Evolutionary conservation across 35 echinoderm and acorn worm genomes (phyloP), one percentile per base, ranked within the genome.

Genomic region (Apostichopus parvimensis): DNA sequence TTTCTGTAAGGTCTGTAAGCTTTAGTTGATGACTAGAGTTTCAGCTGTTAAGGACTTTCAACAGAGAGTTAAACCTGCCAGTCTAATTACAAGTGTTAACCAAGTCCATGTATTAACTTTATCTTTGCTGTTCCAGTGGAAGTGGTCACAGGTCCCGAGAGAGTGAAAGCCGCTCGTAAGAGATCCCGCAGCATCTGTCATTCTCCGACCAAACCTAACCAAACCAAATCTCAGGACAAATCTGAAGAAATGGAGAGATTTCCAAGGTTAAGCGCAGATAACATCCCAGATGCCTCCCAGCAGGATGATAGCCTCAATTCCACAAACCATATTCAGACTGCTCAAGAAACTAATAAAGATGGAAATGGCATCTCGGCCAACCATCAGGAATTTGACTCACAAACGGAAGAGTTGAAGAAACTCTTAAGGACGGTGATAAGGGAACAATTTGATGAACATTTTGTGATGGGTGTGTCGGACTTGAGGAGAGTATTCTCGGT

Each of bases 131-230:
- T 13, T 94, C 15, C 64, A 94, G 93, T 94, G 71, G 95, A 96
- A 83, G 84, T 94, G 0, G 88, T 92, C 61, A 62, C 93, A 12
- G 95, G 95, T 18, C 62, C 91, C 15, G 95, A 96, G 62, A 90
- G 95, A 65, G 93, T 94, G 4, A 94, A 94, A 91, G 58, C 22
- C 2, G 88, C 95, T 9, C 82, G 95, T 7, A 94, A 90, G 70
- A 84, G 95, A 52, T 87, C 94, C 52, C 64, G 81, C 18, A 94
- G 86, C 65, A 94, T 92, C 77, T 91, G 64, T 54, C 87, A 76
- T 26, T 91, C 87, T 87, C 77, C 92, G 66, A 68, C 78, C 85
- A 83, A 89, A 92, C 13, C 9, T 66, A 77, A 59, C 57, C 76
- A 80, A 65, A 21, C 12, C 64, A 73, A 77, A 93, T 70, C 14